Percentiles rank a stretch among this genome's conserved stretches.
Conservation (phyloP, 2,113 vertebrate genomes). For the Brienomyrus brachyistius region DNA sequence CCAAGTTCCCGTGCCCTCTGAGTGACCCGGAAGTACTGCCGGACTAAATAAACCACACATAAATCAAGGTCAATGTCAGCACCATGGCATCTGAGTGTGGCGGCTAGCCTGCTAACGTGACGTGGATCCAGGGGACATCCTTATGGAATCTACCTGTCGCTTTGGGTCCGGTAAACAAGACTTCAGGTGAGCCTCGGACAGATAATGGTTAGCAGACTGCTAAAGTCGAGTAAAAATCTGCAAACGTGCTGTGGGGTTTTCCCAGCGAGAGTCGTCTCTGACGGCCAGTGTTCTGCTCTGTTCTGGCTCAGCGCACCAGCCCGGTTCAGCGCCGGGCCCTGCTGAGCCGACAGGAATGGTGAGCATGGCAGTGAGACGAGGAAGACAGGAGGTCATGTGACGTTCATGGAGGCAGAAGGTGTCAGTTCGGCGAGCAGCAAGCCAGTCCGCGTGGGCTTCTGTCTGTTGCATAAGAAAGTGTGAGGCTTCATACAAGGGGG, state of each 20-base stretch:
- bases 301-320: neutral
- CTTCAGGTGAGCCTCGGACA: neutral
- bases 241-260: neutral
- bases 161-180: neutral
- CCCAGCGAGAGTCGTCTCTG: neutral
- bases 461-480: no score
- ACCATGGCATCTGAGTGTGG: neutral
- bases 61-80: neutral
- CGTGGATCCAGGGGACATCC: neutral
- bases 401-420: neutral
- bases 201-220: neutral
- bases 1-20: neutral
- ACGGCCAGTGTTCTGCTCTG: neutral
- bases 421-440: neutral
- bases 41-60: neutral
- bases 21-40: neutral
- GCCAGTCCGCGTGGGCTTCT: neutral
- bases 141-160: neutral
- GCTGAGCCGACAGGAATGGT: neutral
- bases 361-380: neutral
- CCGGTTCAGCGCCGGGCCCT: neutral
- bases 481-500: neutral
- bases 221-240: neutral
- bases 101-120: neutral
- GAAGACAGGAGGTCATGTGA: neutral